Evolutionary conservation across 2,113 vertebrate species (phyloP), one percentile per base, ranked within the genome.

Genomic region (Pelecanoides urinatrix): DNA sequence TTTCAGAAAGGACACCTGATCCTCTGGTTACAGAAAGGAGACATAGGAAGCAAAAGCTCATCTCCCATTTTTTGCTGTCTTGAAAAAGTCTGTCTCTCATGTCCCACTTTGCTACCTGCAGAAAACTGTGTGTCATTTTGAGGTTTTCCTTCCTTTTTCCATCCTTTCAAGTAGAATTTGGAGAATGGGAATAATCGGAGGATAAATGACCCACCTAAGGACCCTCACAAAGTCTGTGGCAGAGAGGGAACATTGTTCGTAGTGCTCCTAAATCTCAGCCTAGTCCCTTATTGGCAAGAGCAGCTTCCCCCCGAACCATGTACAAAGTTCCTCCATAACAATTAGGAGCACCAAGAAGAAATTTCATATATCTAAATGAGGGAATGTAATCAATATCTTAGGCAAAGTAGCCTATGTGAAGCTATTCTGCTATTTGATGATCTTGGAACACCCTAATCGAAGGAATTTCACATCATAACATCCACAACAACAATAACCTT

Each of bases 201-300:
- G 36, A 38, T 12, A 44, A 55, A 30, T 6, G 26, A 52, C 14
- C 29, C 36, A 3, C 29, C 29, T 26, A 17, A 36, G 18, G 55
- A 53, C 22, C 17, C 36, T 80, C 56, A 21, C 21, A 49, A 76
- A 59, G 15, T 21, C 44, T 7, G 26, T 11, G 34, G 47, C 42
- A 84, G 20, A 27, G 22, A 47, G 8, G 62, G 34, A 10, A 62
- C 11, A 3, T 0, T 0, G 8, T 3, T 7, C 1, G 12, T 13
- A 47, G 21, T 11, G 4, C 50, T 36, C 10, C 58, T 7, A 20
- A 34, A 36, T 13, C 76, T 65, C 76, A 72, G 11, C 38, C 74
- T 19, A 10, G 36, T 25, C 34, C 44, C 66, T n/a, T 16, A 22
- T 0, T 16, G 36, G 26, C 32, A 25, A 74, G 40, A 20, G 38